phyloP scores from a whole-genome alignment of 2,113 vertebrate genomes.

The Geococcyx californianus region DNA sequence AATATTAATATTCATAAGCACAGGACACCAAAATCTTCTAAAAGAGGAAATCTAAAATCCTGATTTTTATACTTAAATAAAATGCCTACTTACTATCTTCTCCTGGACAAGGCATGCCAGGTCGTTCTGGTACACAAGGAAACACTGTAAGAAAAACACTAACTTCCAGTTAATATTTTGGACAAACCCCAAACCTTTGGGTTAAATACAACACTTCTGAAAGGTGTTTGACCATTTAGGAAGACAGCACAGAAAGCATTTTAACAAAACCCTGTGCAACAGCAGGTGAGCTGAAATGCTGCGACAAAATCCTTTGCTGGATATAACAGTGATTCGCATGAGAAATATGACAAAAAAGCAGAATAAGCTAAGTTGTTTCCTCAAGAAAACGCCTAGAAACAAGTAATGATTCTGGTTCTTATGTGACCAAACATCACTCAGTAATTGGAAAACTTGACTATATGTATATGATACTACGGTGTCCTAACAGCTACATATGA shows the following conservation, averaged over 20 bases:
- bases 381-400: neutral
- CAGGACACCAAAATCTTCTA: neutral
- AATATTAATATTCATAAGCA: neutral
- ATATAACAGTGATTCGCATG: neutral
- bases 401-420: neutral
- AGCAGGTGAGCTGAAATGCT: neutral
- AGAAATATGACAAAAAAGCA: neutral
- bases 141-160: slow-evolving; percentile 83
- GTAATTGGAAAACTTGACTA: neutral
- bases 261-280: neutral
- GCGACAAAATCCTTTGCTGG: neutral
- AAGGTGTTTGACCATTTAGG: neutral
- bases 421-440: neutral
- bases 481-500: neutral
- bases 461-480: neutral
- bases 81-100: slow-evolving; percentile 91
- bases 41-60: neutral
- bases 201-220: neutral
- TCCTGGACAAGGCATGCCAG: slow-evolving; percentile 97
- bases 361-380: neutral
- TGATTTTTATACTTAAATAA: neutral
- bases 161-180: slow-evolving; percentile 20
- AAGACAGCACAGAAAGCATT: neutral
- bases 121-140: slow-evolving; percentile 93
- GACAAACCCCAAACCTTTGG: neutral